Evolutionary conservation across 2,113 vertebrate genomes (phyloP).

Genomic region (Paedocypris sp.): DNA sequence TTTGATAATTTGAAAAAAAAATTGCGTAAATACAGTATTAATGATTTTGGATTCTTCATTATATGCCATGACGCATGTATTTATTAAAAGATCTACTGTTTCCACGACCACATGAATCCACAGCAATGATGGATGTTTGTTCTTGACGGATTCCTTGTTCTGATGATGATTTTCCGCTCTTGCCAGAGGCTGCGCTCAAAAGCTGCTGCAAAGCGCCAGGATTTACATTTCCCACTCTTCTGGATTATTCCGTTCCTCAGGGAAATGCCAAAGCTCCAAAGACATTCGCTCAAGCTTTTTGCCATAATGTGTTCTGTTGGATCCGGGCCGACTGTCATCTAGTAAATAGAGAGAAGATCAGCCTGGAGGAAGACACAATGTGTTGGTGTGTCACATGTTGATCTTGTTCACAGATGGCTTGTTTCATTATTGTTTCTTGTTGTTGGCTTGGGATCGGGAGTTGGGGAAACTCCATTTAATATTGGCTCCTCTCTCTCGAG

Average conservation of each 20-base stretch:
- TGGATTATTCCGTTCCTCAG: slow-evolving; percentile 9
- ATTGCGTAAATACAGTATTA: too few species aligned
- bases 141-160: slow-evolving; percentile 23
- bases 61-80: too few species aligned
- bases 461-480: too few species aligned
- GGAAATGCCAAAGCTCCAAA: slow-evolving; percentile 4
- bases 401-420: not conserved
- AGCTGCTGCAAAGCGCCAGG: not conserved
- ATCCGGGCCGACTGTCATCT: not conserved
- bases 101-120: slow-evolving; percentile 18
- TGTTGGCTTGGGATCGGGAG: too few species aligned
- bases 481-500: too few species aligned
- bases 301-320: not conserved
- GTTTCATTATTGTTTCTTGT: not conserved
- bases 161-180: slow-evolving; percentile 18
- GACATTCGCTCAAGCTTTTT: not conserved
- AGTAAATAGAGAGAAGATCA: not conserved
- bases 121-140: slow-evolving; percentile 18
- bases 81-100: too few species aligned
- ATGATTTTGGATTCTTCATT: too few species aligned
- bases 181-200: slow-evolving; percentile 7
- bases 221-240: slow-evolving; percentile 17
- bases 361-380: not conserved
- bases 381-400: not conserved
- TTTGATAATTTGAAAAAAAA: too few species aligned